Evolutionary conservation across 2,797 vertebrate species (phyloP), one percentile per base, ranked within the genome.

Genomic region (Choloepus didactylus): DNA sequence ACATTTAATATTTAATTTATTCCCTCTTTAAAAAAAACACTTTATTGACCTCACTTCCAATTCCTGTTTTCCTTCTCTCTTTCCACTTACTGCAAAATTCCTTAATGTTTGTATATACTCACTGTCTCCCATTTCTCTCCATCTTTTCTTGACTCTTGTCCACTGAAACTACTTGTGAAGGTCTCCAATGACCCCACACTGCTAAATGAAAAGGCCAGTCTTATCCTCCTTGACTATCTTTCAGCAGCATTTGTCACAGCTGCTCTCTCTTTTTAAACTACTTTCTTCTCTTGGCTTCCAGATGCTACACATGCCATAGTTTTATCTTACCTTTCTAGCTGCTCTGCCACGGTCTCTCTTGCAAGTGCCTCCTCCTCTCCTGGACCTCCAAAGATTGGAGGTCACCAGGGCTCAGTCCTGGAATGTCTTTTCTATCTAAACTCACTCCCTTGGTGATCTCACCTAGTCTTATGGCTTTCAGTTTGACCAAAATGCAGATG

Each of bases 1-100:
- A 64, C 72, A 59, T 9, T 56, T 86, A 51, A 10, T 87, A 87
- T 46, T 93, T 70, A 64, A 59, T 72, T 80, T 89, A 72, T 60
- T 80, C 29, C 49, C 41, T 85, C 54, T 64, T 11, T 19, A 23
- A 72, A 64, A 76, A 25, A 14, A 1, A 21, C 1, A 18, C 54
- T 35, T n/a, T 31, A 19, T 29, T 14, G 5, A 8, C 66, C n/a
- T 67, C 31, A 67, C n/a, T 67, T 49, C 46, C 23, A 49, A 27
- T 21, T 76, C 76, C 12, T 77, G 27, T 66, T 10, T 6, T 49
- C 19, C 51, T 41, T 64, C 75, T 83, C 16, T 60, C 46, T 10
- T 69, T 79, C 27, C 31, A 27, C 3, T 91, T 41, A 59, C 3
- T 25, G 60, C 31, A 54, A 56, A 90, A 46, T 23, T 59, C 44